Evolutionary conservation across 2,888 invertebrate species (phyloP).

Genomic region (Acleris holmiana): DNA sequence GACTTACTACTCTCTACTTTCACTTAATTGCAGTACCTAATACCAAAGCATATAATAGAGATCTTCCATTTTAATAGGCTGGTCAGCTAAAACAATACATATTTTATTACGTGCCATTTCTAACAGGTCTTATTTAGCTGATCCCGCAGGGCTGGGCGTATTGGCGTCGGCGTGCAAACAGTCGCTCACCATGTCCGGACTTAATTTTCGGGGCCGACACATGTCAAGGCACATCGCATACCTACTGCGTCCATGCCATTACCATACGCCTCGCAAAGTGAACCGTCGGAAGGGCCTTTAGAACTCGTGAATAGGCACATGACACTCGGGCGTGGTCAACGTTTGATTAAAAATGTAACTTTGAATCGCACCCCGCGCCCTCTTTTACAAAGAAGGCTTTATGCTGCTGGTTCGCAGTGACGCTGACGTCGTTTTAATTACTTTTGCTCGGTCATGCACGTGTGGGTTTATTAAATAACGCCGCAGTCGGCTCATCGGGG

Average conservation of each 20-base stretch:
- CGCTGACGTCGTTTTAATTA: slow-evolving; percentile 70
- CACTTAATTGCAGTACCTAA: no score
- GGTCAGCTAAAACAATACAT: no score
- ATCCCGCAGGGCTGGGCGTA: slow-evolving; percentile 10
- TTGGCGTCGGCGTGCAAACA: slow-evolving; percentile 39
- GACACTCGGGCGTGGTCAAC: slow-evolving; percentile 70
- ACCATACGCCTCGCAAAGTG: slow-evolving; percentile 71
- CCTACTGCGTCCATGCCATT: slow-evolving; percentile 68
- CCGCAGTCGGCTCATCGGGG: slow-evolving; percentile 53
- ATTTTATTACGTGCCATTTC: no score
- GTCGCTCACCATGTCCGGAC: slow-evolving; percentile 58
- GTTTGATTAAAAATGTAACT: slow-evolving; percentile 78
- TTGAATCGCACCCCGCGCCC: slow-evolving; percentile 58
- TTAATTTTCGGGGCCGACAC: slow-evolving; percentile 76
- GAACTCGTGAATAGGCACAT: slow-evolving; percentile 73
- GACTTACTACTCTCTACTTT: no score
- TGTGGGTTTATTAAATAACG: slow-evolving; percentile 61
- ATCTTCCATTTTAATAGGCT: no score
- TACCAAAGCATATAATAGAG: no score
- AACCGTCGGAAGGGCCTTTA: slow-evolving; percentile 68
- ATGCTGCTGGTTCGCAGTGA: slow-evolving; percentile 58
- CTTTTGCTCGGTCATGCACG: slow-evolving; percentile 66
- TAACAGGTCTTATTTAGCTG: background rate
- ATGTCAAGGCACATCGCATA: slow-evolving; percentile 74
- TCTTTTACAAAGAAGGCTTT: slow-evolving; percentile 60